Evolutionary conservation across 2,888 invertebrate species (phyloP), one percentile per base, ranked within the genome.

Genomic region (Coelinius sp.): DNA sequence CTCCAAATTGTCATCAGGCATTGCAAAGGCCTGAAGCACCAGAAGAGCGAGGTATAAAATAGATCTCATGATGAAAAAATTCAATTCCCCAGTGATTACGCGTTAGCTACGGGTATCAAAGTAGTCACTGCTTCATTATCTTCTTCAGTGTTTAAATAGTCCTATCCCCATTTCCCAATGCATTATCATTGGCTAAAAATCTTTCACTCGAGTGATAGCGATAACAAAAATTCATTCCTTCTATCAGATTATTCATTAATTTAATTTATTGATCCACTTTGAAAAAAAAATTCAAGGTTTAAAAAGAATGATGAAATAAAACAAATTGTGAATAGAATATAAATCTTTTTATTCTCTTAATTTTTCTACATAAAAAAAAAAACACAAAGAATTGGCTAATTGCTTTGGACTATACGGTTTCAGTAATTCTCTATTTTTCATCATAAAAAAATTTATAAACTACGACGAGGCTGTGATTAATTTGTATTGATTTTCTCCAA

Each of bases 281-380:
- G n/a, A n/a, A n/a, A n/a, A n/a, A n/a, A 59, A 68, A 59, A 53
- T 62, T 31, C 31, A 6, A 6, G 4, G 4, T 4, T 31, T 31
- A 4, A 31, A 8, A 68, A 31, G 14, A 41, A 44, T 25, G 56
- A 52, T 8, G 25, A n/a, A 24, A 31, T 20, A 7, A 10, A 46
- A 44, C 59, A 56, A 38, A 17, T 66, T 75, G 67, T 65, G 74
- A 75, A 73, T 74, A 76, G 74, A 75, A 73, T 74, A 76, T 77
- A 74, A 73, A 77, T 77, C 68, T 59, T 76, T 77, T 59, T 77
- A 76, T 77, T 77, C 52, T 64, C 67, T 75, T 74, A 46, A 63
- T 68, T 53, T 20, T 17, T 73, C 69, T 76, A 74, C 74, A 74
- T 63, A 63, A 27, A 67, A 53, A 68, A 56, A n/a, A 56, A 10